Base-by-base conservation (phyloP, 2,888 invertebrate genomes). In the Drosophila macrospina region DNA sequence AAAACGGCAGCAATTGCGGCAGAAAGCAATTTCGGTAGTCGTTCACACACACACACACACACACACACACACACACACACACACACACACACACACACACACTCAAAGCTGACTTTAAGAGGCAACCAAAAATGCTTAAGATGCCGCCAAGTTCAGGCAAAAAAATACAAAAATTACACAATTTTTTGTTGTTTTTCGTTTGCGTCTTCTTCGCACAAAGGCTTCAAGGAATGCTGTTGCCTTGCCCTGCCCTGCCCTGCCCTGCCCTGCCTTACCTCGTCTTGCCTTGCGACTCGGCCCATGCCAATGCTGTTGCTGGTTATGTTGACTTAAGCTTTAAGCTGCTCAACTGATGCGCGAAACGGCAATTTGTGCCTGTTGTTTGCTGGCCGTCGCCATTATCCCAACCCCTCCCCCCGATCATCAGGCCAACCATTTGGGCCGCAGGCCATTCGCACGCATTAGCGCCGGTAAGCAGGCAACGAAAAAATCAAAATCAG, bases 341-440 rank as follows among this genome's bases (percentile, higher is more conserved):
- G 85, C 85, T 74, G 83, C 86, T 84, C 86, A 88, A 83, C 86
- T 86, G 75, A 88, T 77, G 86, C 88, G 86, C 84, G 75, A 84
- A 86, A 84, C 77, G 87, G 70, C 85, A 83, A 85, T 87, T 83
- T 83, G 79, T 73, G 82, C 79, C 52, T 64, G 69, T 78, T 81
- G 72, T 78, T 84, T 74, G 78, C 57, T 63, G 34, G 16, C 26
- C 48, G n/a, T 36, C 13, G 30, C 30, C 30, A 16, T 10, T 13
- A 11, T 54, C 24, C 32, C 30, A 32, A 41, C 30, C n/a, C n/a
- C n/a, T n/a, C 24, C 24, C 7, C 10, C 11, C 8, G 24, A 13
- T 13, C 10, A 15, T 13, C 26, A 4, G 37, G 7, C 32, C 5
- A 13, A 34, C 61, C 47, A 55, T 51, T 24, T 44, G 42, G 34